Conservation (phyloP, 2,113 vertebrate genomes). For the Istiophorus platypterus region DNA sequence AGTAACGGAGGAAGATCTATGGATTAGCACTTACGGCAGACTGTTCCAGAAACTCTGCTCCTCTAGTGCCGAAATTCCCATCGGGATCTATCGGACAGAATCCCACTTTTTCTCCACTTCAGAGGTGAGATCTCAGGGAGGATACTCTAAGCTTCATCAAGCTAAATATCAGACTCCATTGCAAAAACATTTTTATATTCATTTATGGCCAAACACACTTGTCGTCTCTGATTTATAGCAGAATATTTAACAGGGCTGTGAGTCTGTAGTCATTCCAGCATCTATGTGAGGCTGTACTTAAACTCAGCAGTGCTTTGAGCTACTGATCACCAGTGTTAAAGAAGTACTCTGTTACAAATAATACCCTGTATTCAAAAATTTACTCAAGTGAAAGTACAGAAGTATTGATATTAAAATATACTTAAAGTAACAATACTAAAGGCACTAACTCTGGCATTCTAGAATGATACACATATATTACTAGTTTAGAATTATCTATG, state of each 20-base stretch:
- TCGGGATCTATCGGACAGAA: constrained; percentile 94
- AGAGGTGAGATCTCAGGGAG: constrained; percentile 82
- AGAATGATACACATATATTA: too few relatives aligned
- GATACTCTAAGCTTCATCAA: not conserved
- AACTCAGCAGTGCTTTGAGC: not conserved
- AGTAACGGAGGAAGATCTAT: constrained; percentile 93
- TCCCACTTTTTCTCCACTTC: constrained; percentile 90
- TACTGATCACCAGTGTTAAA: too few relatives aligned
- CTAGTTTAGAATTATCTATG: too few relatives aligned
- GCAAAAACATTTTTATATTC: not conserved
- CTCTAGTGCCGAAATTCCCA: constrained; percentile 94
- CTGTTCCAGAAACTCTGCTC: constrained; percentile 97
- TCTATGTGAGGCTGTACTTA: not conserved
- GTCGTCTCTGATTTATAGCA: not conserved
- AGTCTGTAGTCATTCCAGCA: not conserved
- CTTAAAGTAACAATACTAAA: too few relatives aligned
- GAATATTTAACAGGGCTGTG: not conserved
- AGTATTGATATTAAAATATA: too few relatives aligned
- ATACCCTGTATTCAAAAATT: too few relatives aligned
- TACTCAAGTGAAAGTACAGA: too few relatives aligned
- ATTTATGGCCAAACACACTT: not conserved
- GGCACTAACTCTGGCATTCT: too few relatives aligned
- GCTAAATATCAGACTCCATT: not conserved
- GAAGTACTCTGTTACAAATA: too few relatives aligned
- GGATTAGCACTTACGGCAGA: constrained; percentile 94